Evolutionary conservation across 2,797 vertebrate species (phyloP), one percentile per base, ranked within the genome.

Genomic region (Brotogeris chrysoptera): DNA sequence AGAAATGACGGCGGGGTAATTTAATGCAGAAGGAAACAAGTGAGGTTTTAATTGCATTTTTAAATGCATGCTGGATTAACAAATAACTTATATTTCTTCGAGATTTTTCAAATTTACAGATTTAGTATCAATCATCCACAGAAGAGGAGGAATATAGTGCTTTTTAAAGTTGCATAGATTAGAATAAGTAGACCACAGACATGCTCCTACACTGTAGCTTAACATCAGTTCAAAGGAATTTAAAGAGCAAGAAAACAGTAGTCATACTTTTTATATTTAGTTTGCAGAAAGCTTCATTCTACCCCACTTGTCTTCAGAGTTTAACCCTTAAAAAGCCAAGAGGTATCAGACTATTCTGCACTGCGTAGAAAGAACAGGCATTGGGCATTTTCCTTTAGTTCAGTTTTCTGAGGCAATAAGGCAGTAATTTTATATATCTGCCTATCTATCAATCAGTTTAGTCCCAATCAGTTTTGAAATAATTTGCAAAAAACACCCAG

Each of bases 1-100:
- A 91, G 72, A 49, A 80, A 70, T 28, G 6, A 91, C 90, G 77
- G 85, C 79, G 89, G 10, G 23, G 6, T 65, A 64, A 78, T 79
- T 91, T 86, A 89, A 94, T 79, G 38, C 59, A 83, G 59, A 84
- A 87, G n/a, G 16, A 96, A 88, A 73, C 4, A 80, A 87, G 39
- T 21, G 16, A 79, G 88, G 38, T 8, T 64, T 90, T 84, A 88
- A 28, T 34, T 72, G 30, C 39, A 80, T 11, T 70, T 84, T 77
- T 11, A 78, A 80, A 70, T 47, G 16, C 10, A 79, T 3, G 2
- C 28, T 68, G 79, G 90, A 95, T 92, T 91, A 84, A 90, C 14
- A 59, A 76, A 88, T 59, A 92, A 59, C 5, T 53, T 49, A 3
- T 8, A 43, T 69, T 89, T 92, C n/a, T 90, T 95, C 72, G 20